phyloP scores from a whole-genome alignment of 2,888 invertebrate genomes.

The Meliscaeva auricollis region DNA sequence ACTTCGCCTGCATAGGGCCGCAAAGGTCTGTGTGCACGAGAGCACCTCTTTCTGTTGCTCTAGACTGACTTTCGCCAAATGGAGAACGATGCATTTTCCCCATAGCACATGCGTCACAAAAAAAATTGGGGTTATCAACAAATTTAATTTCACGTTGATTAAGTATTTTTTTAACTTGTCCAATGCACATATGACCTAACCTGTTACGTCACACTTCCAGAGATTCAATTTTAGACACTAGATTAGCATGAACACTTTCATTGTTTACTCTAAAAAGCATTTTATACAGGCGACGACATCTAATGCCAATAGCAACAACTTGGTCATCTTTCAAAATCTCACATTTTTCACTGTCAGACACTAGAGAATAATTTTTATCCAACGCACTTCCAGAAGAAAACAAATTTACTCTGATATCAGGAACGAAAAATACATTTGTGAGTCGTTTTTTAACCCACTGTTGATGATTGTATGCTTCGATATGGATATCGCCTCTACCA shows the following conservation, averaged over 20 bases:
- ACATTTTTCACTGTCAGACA: too few relatives aligned
- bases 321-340: too few relatives aligned
- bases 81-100: conserved; percentile 76
- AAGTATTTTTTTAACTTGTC: not conserved
- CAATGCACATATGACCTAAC: not conserved
- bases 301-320: too few relatives aligned
- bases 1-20: conserved; percentile 76
- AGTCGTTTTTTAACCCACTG: conserved; percentile 21
- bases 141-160: not conserved
- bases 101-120: conserved; percentile 76
- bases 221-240: too few relatives aligned
- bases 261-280: too few relatives aligned
- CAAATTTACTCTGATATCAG: conserved; percentile 51
- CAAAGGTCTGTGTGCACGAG: conserved; percentile 77
- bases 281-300: too few relatives aligned
- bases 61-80: conserved; percentile 62
- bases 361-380: conserved; percentile 46
- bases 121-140: conserved; percentile 34
- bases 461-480: conserved; percentile 54
- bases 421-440: conserved; percentile 48
- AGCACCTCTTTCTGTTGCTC: conserved; percentile 62
- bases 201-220: not conserved
- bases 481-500: conserved; percentile 48
- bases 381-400: conserved; percentile 48
- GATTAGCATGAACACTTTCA: too few relatives aligned